Evolutionary conservation across 30 jellyfish, hydroid and myxozoan genomes (phyloP), one percentile per base, ranked within the genome.

Genomic region (Aurelia aurita complex sp. Pacific): DNA sequence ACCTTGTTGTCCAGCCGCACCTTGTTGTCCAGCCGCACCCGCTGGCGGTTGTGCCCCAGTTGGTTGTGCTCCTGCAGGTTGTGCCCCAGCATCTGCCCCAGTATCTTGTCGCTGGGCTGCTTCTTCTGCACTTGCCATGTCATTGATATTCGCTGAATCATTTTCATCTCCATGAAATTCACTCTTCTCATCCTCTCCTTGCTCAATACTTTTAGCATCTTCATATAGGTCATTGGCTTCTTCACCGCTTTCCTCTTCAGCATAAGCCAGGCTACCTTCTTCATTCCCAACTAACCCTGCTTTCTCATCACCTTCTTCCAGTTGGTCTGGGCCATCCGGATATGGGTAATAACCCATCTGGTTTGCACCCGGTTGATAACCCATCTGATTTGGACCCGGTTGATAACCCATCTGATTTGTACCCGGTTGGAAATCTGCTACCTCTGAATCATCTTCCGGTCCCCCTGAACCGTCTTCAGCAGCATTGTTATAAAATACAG

Each of bases 391-490:
- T 46, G 57, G 14, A 46, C 57, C 57, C 15, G 57, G 50, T 38
- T 38, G 50, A 38, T 2, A 38, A 2, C 50, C 50, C 50, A 38
- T 38, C 50, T 38, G 50, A 23, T 10, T 34, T 6, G 35, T 82
- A 1, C 32, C 81, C 14, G 36, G 79, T 57, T 50, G 82, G 46
- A 42, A 17, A 3, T 84, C 87, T 3, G 74, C 83, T 10, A 6
- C 78, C 46, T 68, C 87, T 7, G 88, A 76, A 15, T 51, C 73
- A 10, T 69, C 84, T 34, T 73, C 89, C 14, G 74, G 60, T 1
- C 72, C 73, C 38, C 89, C 96, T 46, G 88, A 79, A 15, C 87
- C 91, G 2, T 87, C 87, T 5, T 73, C 77, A 17, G 70, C 71
- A 3, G 70, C 71, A 38, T 63, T 77, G 32, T 74, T 60, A 72